Evolutionary conservation across 2,113 vertebrate species (phyloP).

Genomic region (Mus musculus): DNA sequence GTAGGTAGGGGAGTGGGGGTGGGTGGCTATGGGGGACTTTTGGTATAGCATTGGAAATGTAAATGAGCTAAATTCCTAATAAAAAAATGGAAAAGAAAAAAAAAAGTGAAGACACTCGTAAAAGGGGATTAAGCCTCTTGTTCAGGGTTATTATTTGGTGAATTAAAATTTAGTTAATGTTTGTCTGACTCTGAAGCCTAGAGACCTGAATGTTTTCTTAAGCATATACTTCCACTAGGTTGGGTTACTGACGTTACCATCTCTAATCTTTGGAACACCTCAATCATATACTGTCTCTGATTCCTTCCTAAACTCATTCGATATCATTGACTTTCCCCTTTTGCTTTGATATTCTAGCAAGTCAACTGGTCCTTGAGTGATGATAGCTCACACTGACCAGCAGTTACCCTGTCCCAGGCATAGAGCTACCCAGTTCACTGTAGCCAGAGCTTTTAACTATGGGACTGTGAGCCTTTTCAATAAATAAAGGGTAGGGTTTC

Average conservation of each 20-base stretch:
- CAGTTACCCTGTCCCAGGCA: not conserved
- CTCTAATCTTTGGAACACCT: not conserved
- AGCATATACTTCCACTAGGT: not conserved
- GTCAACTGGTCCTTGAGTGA: not conserved
- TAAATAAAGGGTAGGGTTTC: not conserved
- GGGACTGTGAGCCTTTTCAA: not conserved
- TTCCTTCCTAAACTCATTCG: conserved; percentile 34
- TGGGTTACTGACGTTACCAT: not conserved
- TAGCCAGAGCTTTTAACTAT: not conserved
- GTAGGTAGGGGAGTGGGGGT: too few relatives aligned
- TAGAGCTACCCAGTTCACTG: not conserved
- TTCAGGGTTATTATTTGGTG: not conserved
- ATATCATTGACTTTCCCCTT: not conserved
- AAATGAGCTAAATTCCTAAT: too few relatives aligned
- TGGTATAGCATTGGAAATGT: too few relatives aligned
- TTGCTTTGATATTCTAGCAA: not conserved
- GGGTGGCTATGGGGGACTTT: too few relatives aligned
- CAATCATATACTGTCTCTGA: not conserved
- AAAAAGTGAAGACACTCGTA: conserved; percentile 15
- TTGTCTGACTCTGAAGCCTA: not conserved
- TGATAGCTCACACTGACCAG: not conserved
- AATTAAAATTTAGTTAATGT: conserved; percentile 35
- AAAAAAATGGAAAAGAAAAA: too few relatives aligned
- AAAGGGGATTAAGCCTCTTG: conserved; percentile 14
- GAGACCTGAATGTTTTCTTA: not conserved